Percentiles rank a stretch among this genome's conserved stretches.
These are phyloP conservation scores for Cossypha niveicapilla DNA, from an alignment of 2,797 vertebrate genomes.

Conservation along the genomic window DNA sequence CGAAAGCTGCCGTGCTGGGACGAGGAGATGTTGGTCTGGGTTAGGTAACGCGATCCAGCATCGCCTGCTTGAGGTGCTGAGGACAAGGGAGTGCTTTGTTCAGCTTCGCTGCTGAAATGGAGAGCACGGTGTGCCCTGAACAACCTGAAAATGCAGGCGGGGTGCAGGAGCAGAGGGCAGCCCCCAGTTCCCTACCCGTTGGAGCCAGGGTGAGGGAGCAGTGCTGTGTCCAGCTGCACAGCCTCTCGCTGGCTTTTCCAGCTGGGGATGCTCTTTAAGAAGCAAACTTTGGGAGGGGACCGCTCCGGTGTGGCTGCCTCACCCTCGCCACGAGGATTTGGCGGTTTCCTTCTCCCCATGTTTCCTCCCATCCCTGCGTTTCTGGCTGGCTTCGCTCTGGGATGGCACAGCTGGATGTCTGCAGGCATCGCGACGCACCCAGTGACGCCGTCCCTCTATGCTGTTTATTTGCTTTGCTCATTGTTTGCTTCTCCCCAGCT, in stretches of 20 bases:
- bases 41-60: conserved; percentile 31
- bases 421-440: not conserved
- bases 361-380: not conserved
- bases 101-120: not conserved
- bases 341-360: not conserved
- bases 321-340: not conserved
- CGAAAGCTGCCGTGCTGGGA: conserved; percentile 12
- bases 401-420: not conserved
- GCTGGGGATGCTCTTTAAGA: not conserved
- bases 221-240: not conserved
- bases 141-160: not conserved
- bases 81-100: conserved; percentile 52
- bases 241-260: not conserved
- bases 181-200: accelerated
- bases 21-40: not conserved
- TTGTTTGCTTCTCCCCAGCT: not conserved
- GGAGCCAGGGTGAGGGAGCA: accelerated
- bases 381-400: not conserved
- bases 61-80: not conserved
- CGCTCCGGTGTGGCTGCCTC: accelerated
- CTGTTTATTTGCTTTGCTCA: not conserved
- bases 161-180: not conserved
- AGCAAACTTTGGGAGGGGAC: not conserved
- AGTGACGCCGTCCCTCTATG: accelerated
- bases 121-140: not conserved